Evolutionary conservation across 2,113 vertebrate species (phyloP).

Genomic region (Marcusenius ussheri): DNA sequence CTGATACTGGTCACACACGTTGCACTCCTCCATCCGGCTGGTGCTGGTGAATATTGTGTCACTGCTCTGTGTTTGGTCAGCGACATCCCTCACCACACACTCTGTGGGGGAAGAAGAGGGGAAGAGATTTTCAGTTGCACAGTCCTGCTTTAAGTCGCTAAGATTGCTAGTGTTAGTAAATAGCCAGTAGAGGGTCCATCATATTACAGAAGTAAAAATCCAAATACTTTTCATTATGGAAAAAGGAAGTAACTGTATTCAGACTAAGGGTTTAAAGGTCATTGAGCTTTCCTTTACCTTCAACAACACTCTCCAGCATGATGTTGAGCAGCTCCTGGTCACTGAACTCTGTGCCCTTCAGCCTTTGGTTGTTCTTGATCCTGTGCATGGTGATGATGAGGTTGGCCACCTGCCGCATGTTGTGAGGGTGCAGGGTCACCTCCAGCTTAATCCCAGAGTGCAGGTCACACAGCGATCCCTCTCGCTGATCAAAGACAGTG

Average conservation of each 20-base stretch:
- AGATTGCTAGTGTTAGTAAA: neutral
- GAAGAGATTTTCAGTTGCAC: neutral
- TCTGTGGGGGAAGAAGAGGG: conserved; percentile 18
- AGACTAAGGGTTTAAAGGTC: neutral
- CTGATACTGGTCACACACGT: conserved; percentile 29
- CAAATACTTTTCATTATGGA: neutral
- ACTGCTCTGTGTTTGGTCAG: too few species aligned
- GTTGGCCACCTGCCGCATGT: conserved; percentile 22
- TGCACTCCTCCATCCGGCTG: neutral
- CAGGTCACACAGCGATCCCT: conserved; percentile 10
- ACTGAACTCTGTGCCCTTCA: conserved; percentile 23
- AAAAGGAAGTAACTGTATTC: neutral
- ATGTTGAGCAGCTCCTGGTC: conserved; percentile 26
- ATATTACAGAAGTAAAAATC: neutral
- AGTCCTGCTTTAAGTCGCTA: neutral
- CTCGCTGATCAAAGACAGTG: neutral
- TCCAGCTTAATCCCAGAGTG: conserved; percentile 29
- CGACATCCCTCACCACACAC: neutral
- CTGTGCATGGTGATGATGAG: conserved; percentile 36
- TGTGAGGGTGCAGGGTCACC: neutral
- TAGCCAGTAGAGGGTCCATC: neutral
- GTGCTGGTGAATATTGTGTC: neutral
- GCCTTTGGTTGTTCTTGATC: conserved; percentile 20
- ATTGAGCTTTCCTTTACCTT: conserved; percentile 33
- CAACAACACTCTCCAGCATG: conserved; percentile 36